phyloP scores from a whole-genome alignment of 2,113 vertebrate species.

The Ancistrus triradiatus region DNA sequence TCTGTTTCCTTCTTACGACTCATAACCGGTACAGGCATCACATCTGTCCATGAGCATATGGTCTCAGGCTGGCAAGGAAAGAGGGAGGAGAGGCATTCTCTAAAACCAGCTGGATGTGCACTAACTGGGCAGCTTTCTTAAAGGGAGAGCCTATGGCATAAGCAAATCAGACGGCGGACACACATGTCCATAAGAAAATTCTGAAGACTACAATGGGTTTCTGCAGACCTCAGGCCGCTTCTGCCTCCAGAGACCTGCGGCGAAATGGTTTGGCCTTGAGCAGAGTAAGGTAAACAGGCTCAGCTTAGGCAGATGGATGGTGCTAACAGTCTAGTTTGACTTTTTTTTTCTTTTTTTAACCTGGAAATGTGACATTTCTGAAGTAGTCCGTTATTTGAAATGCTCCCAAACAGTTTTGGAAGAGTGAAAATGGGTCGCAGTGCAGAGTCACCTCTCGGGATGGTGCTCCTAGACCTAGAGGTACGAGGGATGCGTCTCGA shows the following conservation, averaged over 20 bases:
- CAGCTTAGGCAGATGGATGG: not conserved
- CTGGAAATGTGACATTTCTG: not conserved
- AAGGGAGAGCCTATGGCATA: not conserved
- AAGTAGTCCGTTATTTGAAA: not conserved
- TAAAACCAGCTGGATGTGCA: constrained; percentile 20
- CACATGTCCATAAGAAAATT: not conserved
- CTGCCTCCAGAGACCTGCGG: not conserved
- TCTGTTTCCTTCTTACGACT: constrained; percentile 50
- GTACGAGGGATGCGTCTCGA: too few species aligned
- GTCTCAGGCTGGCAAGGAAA: constrained; percentile 27
- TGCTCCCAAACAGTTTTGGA: not conserved
- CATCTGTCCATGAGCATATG: constrained; percentile 49
- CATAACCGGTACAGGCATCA: constrained; percentile 49
- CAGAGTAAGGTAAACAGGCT: not conserved
- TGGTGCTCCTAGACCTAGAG: too few species aligned
- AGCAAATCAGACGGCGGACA: not conserved
- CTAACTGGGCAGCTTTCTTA: constrained; percentile 7
- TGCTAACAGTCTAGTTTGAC: not conserved
- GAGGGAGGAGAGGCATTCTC: not conserved
- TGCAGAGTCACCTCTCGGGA: not conserved
- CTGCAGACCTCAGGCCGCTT: not conserved
- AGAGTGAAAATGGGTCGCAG: too few species aligned
- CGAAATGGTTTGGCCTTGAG: not conserved
- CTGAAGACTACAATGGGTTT: constrained; percentile 4
- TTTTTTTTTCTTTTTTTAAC: too few species aligned